These are phyloP conservation scores for Anhinga anhinga DNA, from an alignment of 2,113 vertebrate genomes.

Conservation along the genomic window DNA sequence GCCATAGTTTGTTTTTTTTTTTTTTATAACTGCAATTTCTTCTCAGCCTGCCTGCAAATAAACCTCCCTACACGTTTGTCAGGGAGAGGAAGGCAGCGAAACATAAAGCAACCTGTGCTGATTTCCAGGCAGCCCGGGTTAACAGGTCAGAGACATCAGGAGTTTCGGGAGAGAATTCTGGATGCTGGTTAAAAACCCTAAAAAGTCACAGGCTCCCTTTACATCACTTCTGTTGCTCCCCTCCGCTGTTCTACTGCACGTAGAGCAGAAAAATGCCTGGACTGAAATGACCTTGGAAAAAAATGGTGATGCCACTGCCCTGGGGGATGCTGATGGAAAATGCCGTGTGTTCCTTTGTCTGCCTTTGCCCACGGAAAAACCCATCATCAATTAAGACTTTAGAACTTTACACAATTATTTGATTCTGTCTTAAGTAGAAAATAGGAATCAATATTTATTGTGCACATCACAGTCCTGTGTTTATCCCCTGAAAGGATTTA, in stretches of 20 bases:
- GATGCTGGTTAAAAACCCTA: not conserved
- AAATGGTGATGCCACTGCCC: not conserved
- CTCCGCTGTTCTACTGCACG: not conserved
- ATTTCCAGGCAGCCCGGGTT: not conserved
- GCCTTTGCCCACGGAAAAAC: not conserved
- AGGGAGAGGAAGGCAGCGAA: not conserved
- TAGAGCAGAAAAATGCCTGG: not conserved
- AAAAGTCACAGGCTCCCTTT: not conserved
- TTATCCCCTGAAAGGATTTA: not conserved
- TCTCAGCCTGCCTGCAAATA: not conserved
- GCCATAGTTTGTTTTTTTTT: not conserved
- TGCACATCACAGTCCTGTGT: not conserved
- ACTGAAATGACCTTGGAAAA: not conserved
- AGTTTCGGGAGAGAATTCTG: not conserved
- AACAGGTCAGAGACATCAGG: not conserved
- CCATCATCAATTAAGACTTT: not conserved
- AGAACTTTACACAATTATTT: not conserved
- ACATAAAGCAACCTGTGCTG: not conserved
- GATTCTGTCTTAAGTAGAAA: not conserved
- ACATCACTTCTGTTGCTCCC: not conserved
- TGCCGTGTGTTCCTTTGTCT: not conserved
- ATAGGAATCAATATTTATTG: rapidly evolving
- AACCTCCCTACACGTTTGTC: not conserved
- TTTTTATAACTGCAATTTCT: not conserved
- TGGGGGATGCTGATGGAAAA: not conserved